Evolutionary conservation across 1,140 invertebrate species (phyloP).

Genomic region (Lithobius niger): DNA sequence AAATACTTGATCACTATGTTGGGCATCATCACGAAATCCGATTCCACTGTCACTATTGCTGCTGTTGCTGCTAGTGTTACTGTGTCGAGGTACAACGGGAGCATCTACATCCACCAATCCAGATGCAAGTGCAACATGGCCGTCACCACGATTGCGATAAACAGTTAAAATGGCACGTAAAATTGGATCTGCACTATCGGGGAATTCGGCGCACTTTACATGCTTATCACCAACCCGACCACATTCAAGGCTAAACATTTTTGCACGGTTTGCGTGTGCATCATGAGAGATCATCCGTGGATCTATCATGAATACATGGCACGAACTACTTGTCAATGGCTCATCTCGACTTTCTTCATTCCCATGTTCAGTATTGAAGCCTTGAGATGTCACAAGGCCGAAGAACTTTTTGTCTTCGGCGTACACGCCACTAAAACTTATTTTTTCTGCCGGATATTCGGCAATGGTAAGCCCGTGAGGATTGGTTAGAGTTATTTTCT

Average conservation of each 20-base stretch:
- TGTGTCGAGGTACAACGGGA: slow-evolving; percentile 49
- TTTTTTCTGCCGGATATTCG: slow-evolving; percentile 67
- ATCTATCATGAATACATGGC: slow-evolving; percentile 89
- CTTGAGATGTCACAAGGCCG: slow-evolving; percentile 71
- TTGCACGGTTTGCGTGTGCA: slow-evolving; percentile 57
- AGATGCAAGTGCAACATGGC: slow-evolving; percentile 28
- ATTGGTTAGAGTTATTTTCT: slow-evolving; percentile 60
- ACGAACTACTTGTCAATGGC: slow-evolving; percentile 60
- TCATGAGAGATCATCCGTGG: slow-evolving; percentile 54
- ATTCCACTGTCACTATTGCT: slow-evolving; percentile 91
- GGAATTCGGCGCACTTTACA: slow-evolving; percentile 65
- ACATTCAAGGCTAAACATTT: slow-evolving; percentile 62
- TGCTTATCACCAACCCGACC: slow-evolving; percentile 34
- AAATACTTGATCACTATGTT: slow-evolving; percentile 51
- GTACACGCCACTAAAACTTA: slow-evolving; percentile 77
- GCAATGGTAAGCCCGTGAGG: slow-evolving; percentile 45
- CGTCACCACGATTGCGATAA: slow-evolving; percentile 28
- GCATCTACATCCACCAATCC: slow-evolving; percentile 17
- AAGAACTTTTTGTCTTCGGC: slow-evolving; percentile 79
- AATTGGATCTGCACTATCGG: slow-evolving; percentile 70
- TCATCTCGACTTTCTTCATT: slow-evolving; percentile 21
- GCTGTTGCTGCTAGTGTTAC: slow-evolving; percentile 50
- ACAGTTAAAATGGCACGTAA: slow-evolving; percentile 38
- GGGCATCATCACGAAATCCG: slow-evolving; percentile 70
- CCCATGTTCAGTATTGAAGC: slow-evolving; percentile 20